Conservation (phyloP, 1,140 invertebrate species). For the Cyclina sinensis region DNA sequence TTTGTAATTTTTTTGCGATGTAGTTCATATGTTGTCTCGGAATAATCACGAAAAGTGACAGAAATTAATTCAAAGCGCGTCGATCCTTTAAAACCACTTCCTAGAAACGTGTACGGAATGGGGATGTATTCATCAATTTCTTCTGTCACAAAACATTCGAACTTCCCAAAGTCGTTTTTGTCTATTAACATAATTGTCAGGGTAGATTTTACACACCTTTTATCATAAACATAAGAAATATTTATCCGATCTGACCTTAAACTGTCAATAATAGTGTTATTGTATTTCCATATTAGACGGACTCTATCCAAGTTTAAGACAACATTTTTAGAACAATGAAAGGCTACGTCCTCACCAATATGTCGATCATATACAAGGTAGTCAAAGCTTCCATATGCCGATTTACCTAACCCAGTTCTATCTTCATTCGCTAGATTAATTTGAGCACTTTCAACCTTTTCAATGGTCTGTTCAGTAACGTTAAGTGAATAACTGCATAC, state of each 20-base stretch:
- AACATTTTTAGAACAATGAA: background rate
- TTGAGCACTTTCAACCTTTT: background rate
- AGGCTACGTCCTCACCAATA: background rate
- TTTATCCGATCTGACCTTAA: background rate
- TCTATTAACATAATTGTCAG: background rate
- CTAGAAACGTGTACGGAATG: background rate
- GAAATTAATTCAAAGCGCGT: background rate
- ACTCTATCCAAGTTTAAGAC: background rate
- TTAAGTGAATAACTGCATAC: background rate
- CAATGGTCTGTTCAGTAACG: background rate
- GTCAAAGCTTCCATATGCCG: background rate
- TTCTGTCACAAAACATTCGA: background rate
- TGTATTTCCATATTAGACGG: background rate
- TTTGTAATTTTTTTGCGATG: background rate
- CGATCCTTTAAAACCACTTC: background rate
- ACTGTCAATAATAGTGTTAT: background rate
- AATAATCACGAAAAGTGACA: background rate
- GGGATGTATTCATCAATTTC: background rate
- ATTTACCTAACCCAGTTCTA: background rate
- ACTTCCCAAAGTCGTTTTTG: background rate
- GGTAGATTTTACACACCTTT: background rate
- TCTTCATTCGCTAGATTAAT: background rate
- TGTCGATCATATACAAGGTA: background rate
- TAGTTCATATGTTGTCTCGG: background rate
- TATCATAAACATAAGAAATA: background rate